Evolutionary conservation across 2,113 vertebrate genomes (phyloP).

Genomic region (Pycnonotus jocosus): DNA sequence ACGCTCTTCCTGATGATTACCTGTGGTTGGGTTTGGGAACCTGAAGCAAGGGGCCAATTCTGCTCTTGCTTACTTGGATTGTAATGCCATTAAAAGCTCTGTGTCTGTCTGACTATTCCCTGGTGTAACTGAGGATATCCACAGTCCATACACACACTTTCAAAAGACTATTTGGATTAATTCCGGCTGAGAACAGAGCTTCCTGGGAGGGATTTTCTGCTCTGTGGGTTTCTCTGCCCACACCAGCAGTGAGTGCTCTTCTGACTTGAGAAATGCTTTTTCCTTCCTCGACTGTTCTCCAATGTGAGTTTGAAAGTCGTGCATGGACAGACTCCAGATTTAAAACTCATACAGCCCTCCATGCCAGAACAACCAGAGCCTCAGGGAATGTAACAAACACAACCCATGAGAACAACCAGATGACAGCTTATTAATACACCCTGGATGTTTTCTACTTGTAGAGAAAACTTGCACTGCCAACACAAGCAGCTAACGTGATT

Average conservation of each 20-base stretch:
- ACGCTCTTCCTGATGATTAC: background rate
- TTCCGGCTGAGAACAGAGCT: background rate
- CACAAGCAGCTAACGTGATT: background rate
- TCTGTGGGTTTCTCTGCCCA: background rate
- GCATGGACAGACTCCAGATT: conserved; percentile 42
- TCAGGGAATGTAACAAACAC: conserved; percentile 1
- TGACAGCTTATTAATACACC: conserved; percentile 21
- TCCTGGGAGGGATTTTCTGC: background rate
- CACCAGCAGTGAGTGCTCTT: background rate
- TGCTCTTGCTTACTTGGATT: background rate
- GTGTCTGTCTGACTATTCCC: background rate
- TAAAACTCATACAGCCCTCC: background rate
- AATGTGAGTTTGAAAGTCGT: conserved; percentile 12
- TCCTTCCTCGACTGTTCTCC: background rate
- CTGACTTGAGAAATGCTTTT: conserved; percentile 25
- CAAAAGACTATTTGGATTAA: background rate
- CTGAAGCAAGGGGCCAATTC: background rate
- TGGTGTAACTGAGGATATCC: background rate
- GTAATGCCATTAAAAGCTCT: background rate
- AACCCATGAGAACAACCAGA: background rate
- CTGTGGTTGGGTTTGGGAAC: background rate
- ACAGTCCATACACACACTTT: background rate
- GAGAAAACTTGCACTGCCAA: background rate
- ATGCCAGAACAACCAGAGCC: conserved; percentile 26
- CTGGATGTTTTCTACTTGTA: background rate